Conservation (phyloP, 2,113 vertebrate species). For the Periophthalmodon schlosseri region DNA sequence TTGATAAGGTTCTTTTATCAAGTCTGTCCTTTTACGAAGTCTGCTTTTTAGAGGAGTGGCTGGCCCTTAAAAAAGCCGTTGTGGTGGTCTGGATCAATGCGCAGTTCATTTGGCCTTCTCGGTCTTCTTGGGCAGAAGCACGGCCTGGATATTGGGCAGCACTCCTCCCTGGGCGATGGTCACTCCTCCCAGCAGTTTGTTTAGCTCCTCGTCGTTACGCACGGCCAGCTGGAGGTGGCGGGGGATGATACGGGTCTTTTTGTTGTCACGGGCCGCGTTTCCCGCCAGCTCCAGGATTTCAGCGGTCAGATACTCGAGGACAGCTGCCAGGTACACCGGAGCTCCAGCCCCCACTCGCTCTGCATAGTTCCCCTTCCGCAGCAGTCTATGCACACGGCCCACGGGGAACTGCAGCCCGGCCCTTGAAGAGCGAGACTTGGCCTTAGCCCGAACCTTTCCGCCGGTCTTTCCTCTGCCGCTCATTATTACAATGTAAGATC, state of each 20-base stretch:
- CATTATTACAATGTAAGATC: not conserved
- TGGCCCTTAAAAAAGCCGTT: not conserved
- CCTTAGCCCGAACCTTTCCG: not conserved
- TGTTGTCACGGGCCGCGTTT: constrained; percentile 1
- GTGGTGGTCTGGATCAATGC: not conserved
- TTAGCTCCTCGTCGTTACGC: constrained; percentile 4
- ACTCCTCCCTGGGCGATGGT: not conserved
- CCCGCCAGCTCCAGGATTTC: constrained; percentile 5
- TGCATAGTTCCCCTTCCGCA: not conserved
- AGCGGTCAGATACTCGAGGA: constrained; percentile 5
- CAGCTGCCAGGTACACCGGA: not conserved
- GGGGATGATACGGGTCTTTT: constrained; percentile 4
- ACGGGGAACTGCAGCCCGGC: constrained; percentile 4
- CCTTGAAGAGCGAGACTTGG: not conserved
- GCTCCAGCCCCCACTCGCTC: not conserved
- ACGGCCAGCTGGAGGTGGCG: constrained; percentile 7
- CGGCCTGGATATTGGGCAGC: not conserved
- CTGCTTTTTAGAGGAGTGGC: not conserved
- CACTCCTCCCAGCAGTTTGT: constrained; percentile 3
- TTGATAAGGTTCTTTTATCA: too few species aligned
- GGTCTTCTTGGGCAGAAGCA: constrained; percentile 4
- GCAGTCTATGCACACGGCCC: not conserved
- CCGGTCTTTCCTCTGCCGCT: constrained; percentile 6
- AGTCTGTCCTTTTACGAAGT: not conserved
- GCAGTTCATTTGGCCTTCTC: not conserved